Base-by-base conservation (phyloP, 2,888 invertebrate genomes). In the Rutpela maculata region DNA sequence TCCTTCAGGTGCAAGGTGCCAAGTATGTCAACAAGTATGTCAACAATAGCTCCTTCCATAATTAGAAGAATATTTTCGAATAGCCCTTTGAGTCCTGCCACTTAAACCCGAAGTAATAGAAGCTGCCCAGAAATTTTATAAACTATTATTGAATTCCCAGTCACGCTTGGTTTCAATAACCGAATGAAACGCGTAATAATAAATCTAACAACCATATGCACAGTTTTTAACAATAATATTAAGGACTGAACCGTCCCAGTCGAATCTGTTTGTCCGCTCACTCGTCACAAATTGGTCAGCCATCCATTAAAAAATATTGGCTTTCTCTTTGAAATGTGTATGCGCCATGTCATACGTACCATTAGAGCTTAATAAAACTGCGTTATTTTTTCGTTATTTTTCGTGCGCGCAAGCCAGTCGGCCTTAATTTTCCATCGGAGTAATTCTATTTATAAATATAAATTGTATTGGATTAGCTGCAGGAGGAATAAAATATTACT, bases 401-500 rank as follows among this genome's bases (percentile, higher is more conserved):
- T n/a, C n/a, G 50, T 15, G 15, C 50, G n/a, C n/a, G 4, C 3
- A 12, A 50, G 15, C 50, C 50, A 50, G 50, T n/a, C 15, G 6
- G 50, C n/a, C n/a, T 15, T 50, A 50, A 50, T 50, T 50, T 50
- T 50, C 50, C n/a, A n/a, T n/a, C 15, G n/a, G 50, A 15, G n/a
- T n/a, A 50, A 50, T 4, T n/a, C 50, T 50, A n/a, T 50, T n/a
- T 60, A 60, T 15, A 26, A 31, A 31, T 22, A 60, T 31, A 60
- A 31, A n/a, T 63, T 17, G 0, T 63, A 63, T 63, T 35, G 26
- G 62, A 63, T 62, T 62, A 22, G 15, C 17, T 10, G 17, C 3
- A n/a, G 35, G 15, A 35, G 62, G n/a, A 63, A 35, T 63, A 63
- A 63, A 63, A 63, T 63, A 63, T 31, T 63, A 9, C 35, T 63